Conservation (phyloP, 2,888 invertebrate genomes). For the Criorhina ranunculi region DNA sequence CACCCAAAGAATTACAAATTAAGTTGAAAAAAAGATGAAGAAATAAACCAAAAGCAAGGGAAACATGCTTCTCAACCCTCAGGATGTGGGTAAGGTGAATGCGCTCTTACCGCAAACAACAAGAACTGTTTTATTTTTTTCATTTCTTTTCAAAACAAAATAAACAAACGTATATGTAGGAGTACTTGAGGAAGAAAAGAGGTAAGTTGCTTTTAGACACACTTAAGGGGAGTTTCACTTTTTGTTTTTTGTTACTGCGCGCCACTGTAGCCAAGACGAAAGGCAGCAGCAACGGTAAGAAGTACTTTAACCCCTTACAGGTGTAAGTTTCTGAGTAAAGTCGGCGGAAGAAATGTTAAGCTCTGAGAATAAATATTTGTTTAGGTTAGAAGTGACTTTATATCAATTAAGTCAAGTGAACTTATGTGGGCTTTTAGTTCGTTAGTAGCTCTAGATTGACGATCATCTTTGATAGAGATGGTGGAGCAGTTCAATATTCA, state of each 20-base stretch:
- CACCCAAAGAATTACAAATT: conserved; percentile 69
- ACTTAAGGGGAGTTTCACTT: conserved; percentile 38
- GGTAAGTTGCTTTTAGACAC: conserved; percentile 47
- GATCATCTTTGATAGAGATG: no score
- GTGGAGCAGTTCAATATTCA: no score
- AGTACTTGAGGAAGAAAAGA: conserved; percentile 16
- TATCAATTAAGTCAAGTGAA: conserved; percentile 35
- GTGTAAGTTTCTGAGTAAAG: conserved; percentile 36
- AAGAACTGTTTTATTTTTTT: conserved; percentile 33
- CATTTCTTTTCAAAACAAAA: conserved; percentile 22
- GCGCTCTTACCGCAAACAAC: conserved; percentile 51
- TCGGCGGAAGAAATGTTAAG: conserved; percentile 17
- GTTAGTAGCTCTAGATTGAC: no score
- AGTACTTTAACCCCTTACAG: conserved; percentile 49
- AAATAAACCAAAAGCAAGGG: not conserved
- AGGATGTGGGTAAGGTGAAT: conserved; percentile 60
- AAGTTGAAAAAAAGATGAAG: conserved; percentile 22
- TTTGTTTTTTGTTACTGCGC: conserved; percentile 10
- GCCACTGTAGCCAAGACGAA: not conserved
- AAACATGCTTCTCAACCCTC: conserved; percentile 30
- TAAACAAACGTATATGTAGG: conserved; percentile 50
- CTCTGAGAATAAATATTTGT: conserved; percentile 34
- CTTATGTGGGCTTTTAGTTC: not conserved
- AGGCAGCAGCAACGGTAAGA: conserved; percentile 23
- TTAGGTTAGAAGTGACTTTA: conserved; percentile 15